These are phyloP conservation scores for Oxyruncus cristatus DNA, from an alignment of 2,113 vertebrate species.

Conservation along the genomic window DNA sequence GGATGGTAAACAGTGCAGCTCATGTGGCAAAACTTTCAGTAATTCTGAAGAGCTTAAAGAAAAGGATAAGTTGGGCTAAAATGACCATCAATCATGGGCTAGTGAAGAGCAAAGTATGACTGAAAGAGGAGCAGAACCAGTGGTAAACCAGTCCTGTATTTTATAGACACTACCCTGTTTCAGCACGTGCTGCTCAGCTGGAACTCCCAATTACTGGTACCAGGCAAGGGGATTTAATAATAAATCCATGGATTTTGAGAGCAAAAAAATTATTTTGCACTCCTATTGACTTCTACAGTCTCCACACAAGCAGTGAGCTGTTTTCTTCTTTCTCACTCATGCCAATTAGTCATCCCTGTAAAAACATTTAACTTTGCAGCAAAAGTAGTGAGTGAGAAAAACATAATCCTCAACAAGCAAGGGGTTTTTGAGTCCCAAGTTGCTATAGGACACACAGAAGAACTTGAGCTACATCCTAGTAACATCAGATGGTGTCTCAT, in stretches of 20 bases:
- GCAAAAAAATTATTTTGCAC: not conserved
- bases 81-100: not conserved
- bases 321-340: not conserved
- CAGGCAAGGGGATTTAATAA: not conserved
- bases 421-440: not conserved
- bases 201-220: not conserved
- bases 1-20: not conserved
- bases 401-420: not conserved
- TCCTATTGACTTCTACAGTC: not conserved
- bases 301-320: not conserved
- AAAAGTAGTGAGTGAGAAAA: not conserved
- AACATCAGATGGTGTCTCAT: not conserved
- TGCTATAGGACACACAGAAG: not conserved
- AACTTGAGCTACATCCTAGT: not conserved
- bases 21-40: not conserved
- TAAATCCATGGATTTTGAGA: not conserved
- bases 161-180: not conserved
- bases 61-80: not conserved
- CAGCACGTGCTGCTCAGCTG: not conserved
- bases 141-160: not conserved
- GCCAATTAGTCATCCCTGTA: not conserved
- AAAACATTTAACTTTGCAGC: not conserved
- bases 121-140: not conserved
- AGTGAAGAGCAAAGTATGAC: not conserved
- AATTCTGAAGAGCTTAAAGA: not conserved